Conservation (phyloP, 2,888 invertebrate genomes). For the Sphecodes monilicornis region DNA sequence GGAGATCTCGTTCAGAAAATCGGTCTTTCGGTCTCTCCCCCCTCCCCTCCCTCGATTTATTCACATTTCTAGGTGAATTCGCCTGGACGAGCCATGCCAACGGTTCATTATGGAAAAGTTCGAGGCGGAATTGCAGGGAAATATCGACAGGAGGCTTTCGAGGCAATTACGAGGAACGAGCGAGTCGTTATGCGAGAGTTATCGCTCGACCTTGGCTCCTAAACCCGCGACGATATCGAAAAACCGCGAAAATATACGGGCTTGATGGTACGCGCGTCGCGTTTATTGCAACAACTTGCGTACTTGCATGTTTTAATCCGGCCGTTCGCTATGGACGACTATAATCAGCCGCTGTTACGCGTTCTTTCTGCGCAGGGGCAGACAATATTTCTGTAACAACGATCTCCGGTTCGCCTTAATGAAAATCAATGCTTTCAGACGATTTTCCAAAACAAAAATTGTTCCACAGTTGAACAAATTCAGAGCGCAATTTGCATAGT, state of each 20-base stretch:
- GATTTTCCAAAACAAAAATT: background rate
- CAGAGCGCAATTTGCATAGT: background rate
- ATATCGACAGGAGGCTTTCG: slow-evolving; percentile 23
- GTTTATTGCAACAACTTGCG: slow-evolving; percentile 18
- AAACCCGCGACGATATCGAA: slow-evolving; percentile 35
- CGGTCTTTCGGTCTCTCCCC: background rate
- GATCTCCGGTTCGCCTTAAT: background rate
- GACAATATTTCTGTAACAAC: background rate
- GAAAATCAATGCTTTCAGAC: background rate
- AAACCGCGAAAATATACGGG: slow-evolving; percentile 18
- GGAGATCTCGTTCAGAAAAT: background rate
- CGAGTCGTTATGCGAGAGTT: slow-evolving; percentile 50
- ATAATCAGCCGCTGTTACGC: background rate
- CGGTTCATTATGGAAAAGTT: background rate
- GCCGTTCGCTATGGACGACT: background rate
- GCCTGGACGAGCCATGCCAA: background rate
- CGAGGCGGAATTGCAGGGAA: slow-evolving; percentile 14
- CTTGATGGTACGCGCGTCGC: background rate
- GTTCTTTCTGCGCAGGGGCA: background rate
- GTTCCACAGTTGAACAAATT: too few relatives aligned
- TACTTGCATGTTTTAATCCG: slow-evolving; percentile 19
- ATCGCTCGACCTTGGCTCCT: slow-evolving; percentile 43
- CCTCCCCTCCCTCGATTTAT: background rate
- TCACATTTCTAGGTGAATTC: background rate
- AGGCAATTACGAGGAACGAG: slow-evolving; percentile 33